Evolutionary conservation across 2,113 vertebrate genomes (phyloP), one percentile per base, ranked within the genome.

Genomic region (Emberiza fucata): DNA sequence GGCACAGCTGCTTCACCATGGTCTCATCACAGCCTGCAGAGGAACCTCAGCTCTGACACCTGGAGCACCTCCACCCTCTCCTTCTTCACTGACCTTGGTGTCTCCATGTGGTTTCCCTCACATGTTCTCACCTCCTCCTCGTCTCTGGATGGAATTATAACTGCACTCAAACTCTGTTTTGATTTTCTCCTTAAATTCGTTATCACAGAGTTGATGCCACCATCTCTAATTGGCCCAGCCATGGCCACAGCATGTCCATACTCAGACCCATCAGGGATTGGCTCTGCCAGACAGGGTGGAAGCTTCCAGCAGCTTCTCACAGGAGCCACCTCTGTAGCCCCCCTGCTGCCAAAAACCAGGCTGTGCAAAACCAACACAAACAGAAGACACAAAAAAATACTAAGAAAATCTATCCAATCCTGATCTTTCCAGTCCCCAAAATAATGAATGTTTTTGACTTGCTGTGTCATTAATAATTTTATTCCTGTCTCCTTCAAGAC

Each of bases 1-100:
- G 42, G 4, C 23, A 14, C 53, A 81, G 35, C n/a, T 69, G 44
- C 23, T 7, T 29, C 44, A 9, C 54, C 54, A 29, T 2, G 44
- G 35, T 14, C 64, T 33, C 44, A 48, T 35, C 53, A 48, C 0
- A 0, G 35, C 23, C 53, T 42, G 35, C 44, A 51, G 45, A 20
- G 45, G 35, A n/a, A 60, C 3, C 44, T 60, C 2, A 0, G 9
- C 37, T 51, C 65, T 0, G 0, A 15, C 0, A 0, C 24, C 54
- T 50, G 44, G 31, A 42, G 37, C 44, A 42, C 1, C 53, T 60
- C 45, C 31, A 42, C 1, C 20, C 15, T 31, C 37, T 70, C 29
- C 25, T 81, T 19, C 65, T 20, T 0, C 31, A 16, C 25, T 44
- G 66, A 53, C 80, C 33, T 53, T 25, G 25, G 16, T 17, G 33